phyloP scores from a whole-genome alignment of 2,888 invertebrate species.

The Hemithea aestivaria region DNA sequence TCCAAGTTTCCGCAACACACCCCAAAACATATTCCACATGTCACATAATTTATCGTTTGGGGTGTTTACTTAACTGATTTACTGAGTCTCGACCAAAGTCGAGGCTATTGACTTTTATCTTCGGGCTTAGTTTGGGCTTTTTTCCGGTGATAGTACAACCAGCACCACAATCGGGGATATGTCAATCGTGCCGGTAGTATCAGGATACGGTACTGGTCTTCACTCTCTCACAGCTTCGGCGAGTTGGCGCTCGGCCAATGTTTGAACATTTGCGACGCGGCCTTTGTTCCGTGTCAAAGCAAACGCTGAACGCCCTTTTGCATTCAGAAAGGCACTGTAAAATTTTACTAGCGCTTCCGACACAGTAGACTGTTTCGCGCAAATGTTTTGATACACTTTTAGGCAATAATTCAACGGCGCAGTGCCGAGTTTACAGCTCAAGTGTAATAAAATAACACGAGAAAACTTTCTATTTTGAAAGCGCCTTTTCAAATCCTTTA shows the following conservation, averaged over 20 bases:
- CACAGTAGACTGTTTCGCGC: constrained; percentile 31
- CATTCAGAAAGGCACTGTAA: constrained; percentile 42
- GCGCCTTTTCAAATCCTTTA: too few relatives aligned
- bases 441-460: not conserved
- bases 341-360: constrained; percentile 43
- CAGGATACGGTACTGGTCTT: constrained; percentile 7
- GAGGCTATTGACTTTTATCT: too few relatives aligned
- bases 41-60: too few relatives aligned
- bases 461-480: too few relatives aligned
- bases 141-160: too few relatives aligned
- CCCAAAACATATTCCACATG: too few relatives aligned
- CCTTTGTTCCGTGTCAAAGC: constrained; percentile 46
- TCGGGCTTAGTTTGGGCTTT: too few relatives aligned
- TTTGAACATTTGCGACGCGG: constrained; percentile 48
- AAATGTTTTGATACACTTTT: constrained; percentile 29
- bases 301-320: constrained; percentile 54
- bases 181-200: constrained; percentile 3
- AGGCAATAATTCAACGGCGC: constrained; percentile 14
- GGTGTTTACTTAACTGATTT: too few relatives aligned
- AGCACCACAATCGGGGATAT: not conserved
- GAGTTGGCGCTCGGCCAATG: constrained; percentile 52
- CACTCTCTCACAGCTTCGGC: constrained; percentile 30
- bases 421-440: constrained; percentile 8
- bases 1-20: too few relatives aligned
- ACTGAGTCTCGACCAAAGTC: too few relatives aligned